A percentile compares a stretch with the other conserved stretches of the same genome.
phyloP scores from a whole-genome alignment of 2,113 vertebrate genomes.

The Myotis davidii region DNA sequence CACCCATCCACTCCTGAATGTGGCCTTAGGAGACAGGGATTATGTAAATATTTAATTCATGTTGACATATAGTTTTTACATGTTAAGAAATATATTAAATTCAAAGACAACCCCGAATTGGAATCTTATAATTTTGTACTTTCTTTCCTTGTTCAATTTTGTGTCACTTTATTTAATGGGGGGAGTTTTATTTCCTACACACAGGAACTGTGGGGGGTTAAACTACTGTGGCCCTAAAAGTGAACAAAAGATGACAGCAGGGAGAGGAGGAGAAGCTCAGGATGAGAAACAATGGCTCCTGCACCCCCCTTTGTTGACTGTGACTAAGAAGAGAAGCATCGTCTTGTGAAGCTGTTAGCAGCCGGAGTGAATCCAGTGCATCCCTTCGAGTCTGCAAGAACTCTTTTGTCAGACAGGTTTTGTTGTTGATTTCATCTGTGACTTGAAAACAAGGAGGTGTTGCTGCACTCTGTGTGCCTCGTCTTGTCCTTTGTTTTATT shows the following conservation, averaged over 20 bases:
- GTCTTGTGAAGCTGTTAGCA: not conserved
- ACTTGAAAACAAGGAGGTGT: not conserved
- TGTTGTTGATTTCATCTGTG: not conserved
- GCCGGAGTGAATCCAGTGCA: not conserved
- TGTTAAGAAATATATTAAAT: not conserved
- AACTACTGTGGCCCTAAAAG: not conserved
- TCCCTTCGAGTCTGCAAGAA: not conserved
- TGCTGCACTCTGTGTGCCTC: not conserved
- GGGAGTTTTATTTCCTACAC: not conserved
- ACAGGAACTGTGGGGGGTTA: not conserved
- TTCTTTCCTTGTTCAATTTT: not conserved
- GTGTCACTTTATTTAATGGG: not conserved
- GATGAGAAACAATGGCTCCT: not conserved
- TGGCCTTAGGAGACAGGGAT: not conserved
- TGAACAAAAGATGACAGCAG: not conserved
- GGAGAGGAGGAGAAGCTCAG: not conserved
- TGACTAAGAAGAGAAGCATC: not conserved
- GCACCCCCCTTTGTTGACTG: rapidly evolving
- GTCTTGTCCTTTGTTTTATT: not conserved
- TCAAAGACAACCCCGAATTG: not conserved
- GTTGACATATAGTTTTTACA: not conserved
- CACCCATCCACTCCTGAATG: not conserved
- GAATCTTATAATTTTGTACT: not conserved
- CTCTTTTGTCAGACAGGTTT: not conserved
- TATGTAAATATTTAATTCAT: not conserved